Evolutionary conservation across 1,140 invertebrate genomes (phyloP).

Genomic region (Contarinia nasturtii): DNA sequence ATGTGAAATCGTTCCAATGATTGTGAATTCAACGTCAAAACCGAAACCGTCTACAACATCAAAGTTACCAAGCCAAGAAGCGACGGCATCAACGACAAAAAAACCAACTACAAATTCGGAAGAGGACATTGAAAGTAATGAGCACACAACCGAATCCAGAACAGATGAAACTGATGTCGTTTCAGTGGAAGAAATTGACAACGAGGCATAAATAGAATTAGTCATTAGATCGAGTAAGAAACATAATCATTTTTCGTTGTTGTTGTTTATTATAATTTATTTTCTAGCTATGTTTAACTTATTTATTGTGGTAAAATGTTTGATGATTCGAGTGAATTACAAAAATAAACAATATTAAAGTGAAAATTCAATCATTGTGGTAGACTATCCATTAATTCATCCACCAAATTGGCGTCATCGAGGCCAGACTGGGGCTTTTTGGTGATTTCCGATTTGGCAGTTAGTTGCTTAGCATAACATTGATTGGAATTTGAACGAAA

Average conservation of each 20-base stretch:
- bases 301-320: no score
- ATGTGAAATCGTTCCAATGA: slow-evolving; percentile 35
- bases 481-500: neutral
- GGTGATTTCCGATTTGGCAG: neutral
- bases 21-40: slow-evolving; percentile 14
- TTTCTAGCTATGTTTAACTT: no score
- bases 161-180: no score
- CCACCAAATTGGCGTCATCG: neutral
- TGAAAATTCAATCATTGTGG: neutral
- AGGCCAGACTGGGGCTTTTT: neutral
- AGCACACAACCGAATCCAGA: no score
- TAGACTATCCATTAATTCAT: neutral
- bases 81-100: no score
- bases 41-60: neutral
- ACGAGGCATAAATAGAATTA: neutral
- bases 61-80: neutral
- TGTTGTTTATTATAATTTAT: no score
- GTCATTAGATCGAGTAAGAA: no score
- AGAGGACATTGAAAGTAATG: neutral
- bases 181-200: neutral
- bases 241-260: no score
- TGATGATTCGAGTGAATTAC: no score
- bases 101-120: no score
- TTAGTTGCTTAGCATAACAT: neutral
- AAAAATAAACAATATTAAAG: no score